Percentiles rank a stretch among this genome's conserved stretches.
phyloP scores from a whole-genome alignment of 2,888 invertebrate genomes.

The Pandemis corylana region DNA sequence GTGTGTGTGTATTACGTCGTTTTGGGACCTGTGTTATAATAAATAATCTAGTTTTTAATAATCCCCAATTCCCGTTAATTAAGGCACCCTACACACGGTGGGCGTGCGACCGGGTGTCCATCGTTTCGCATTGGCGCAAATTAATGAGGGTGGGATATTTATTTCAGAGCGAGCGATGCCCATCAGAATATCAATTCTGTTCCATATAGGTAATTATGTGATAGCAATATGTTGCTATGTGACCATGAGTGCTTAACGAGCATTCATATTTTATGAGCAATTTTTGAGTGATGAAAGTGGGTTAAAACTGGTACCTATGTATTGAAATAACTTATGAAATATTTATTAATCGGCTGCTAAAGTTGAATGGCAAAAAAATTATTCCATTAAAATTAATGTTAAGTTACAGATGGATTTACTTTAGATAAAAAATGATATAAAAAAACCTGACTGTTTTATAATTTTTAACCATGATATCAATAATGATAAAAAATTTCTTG shows the following conservation, averaged over 20 bases:
- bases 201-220: conserved; percentile 47
- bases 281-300: conserved; percentile 7
- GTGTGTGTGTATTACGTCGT: no score
- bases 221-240: conserved; percentile 38
- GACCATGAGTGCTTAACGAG: conserved; percentile 6
- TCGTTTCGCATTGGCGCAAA: conserved; percentile 80
- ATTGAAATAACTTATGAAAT: no score
- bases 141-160: conserved; percentile 83
- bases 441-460: no score
- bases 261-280: conserved; percentile 14
- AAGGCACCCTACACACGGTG: conserved; percentile 54
- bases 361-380: no score
- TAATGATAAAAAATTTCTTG: no score
- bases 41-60: no score
- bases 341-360: no score
- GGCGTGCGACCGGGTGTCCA: conserved; percentile 67
- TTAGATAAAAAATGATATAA: no score
- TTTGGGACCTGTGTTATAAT: no score
- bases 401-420: no score
- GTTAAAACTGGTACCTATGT: neutral
- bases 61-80: neutral
- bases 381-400: no score
- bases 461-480: no score
- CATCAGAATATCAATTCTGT: conserved; percentile 67
- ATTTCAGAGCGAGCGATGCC: conserved; percentile 72